A percentile compares a stretch with the other conserved stretches of the same genome.
Conservation (phyloP, 2,888 invertebrate genomes). For the Mesorhabditis belari region DNA sequence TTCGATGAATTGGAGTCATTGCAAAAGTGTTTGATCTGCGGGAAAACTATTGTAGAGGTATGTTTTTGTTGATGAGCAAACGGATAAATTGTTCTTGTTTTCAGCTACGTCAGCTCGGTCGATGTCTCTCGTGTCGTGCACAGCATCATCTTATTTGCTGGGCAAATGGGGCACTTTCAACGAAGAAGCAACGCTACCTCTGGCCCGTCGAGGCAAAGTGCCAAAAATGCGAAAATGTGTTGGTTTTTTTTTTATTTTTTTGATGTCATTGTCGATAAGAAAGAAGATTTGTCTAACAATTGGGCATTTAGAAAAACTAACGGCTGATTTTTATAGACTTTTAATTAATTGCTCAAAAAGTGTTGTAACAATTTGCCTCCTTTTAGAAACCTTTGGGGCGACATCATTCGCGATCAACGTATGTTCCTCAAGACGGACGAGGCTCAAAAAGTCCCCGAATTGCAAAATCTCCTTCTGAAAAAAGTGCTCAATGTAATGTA, state of each 20-base stretch:
- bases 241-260: background rate
- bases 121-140: conserved; percentile 14
- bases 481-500: background rate
- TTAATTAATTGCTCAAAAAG: background rate
- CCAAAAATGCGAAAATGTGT: background rate
- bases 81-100: conserved; percentile 4
- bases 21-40: conserved; percentile 35
- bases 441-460: background rate
- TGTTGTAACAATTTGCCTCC: background rate
- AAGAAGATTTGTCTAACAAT: background rate
- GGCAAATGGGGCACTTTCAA: conserved; percentile 24
- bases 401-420: conserved; percentile 43
- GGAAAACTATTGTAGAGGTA: conserved; percentile 26
- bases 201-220: conserved; percentile 6
- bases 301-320: background rate
- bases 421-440: conserved; percentile 10
- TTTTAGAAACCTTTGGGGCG: conserved; percentile 44
- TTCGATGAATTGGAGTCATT: conserved; percentile 22
- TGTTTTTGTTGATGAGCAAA: background rate
- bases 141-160: conserved; percentile 33
- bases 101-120: conserved; percentile 14
- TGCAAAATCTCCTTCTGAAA: background rate
- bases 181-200: conserved; percentile 3
- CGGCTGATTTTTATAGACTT: background rate
- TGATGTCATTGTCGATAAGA: too few species aligned